These are phyloP conservation scores for Emmelina monodactyla DNA, from an alignment of 2,888 invertebrate genomes.

Conservation along the genomic window DNA sequence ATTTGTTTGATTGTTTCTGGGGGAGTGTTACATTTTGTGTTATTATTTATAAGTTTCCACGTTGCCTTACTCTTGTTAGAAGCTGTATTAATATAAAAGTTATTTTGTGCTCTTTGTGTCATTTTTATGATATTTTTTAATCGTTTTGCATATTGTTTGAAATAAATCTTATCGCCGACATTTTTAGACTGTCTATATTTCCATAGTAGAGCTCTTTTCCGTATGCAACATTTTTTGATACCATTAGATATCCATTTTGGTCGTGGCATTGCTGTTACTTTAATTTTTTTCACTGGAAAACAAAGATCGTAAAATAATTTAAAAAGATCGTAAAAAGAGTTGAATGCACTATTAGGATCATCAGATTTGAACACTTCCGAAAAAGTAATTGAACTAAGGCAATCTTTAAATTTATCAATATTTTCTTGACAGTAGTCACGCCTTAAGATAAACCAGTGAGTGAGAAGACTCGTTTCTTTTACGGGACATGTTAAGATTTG, in stretches of 20 bases:
- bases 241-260: conserved; percentile 2
- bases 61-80: too few species aligned
- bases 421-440: neutral
- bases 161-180: neutral
- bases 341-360: neutral
- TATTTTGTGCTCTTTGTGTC: neutral
- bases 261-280: neutral
- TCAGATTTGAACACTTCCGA: conserved; percentile 7
- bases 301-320: neutral
- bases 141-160: neutral
- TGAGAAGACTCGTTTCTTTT: too few species aligned
- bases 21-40: too few species aligned
- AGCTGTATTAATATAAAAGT: neutral
- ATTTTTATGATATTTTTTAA: neutral
- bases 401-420: neutral
- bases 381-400: conserved; percentile 2
- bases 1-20: too few species aligned
- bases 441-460: too few species aligned
- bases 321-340: neutral
- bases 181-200: neutral
- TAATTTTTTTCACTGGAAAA: neutral
- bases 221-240: conserved; percentile 2
- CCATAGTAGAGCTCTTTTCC: conserved; percentile 1
- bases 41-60: too few species aligned
- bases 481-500: too few species aligned